These are phyloP conservation scores for Clarias fuscus DNA, from an alignment of 2,797 vertebrate species.

Conservation along the genomic window DNA sequence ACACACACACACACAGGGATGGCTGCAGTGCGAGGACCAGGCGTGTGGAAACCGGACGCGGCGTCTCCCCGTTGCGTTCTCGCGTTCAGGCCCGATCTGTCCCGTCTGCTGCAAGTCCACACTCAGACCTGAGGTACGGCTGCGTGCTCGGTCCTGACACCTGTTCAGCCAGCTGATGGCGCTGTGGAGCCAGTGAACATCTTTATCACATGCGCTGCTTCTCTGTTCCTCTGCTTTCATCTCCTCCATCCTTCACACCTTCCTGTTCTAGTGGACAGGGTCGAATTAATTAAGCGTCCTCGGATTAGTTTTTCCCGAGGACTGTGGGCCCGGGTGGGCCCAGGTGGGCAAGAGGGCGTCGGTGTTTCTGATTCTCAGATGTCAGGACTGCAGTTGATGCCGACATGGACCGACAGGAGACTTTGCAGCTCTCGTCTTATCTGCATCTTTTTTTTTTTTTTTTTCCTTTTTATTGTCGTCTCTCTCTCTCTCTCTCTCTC, in stretches of 20 bases:
- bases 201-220: slow-evolving; percentile 28
- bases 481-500: slow-evolving; percentile 30
- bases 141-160: slow-evolving; percentile 34
- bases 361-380: not conserved
- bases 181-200: slow-evolving; percentile 74
- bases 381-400: not conserved
- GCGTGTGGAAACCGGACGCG: slow-evolving; percentile 87
- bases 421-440: slow-evolving; percentile 37
- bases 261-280: not conserved
- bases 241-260: not conserved
- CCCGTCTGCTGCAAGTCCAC: slow-evolving; percentile 84
- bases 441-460: not conserved
- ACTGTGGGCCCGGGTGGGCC: not conserved
- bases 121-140: slow-evolving; percentile 84
- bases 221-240: slow-evolving; percentile 4
- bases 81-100: slow-evolving; percentile 88
- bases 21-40: slow-evolving; percentile 93
- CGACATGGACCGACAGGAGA: not conserved
- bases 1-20: slow-evolving; percentile 74
- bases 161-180: slow-evolving; percentile 76
- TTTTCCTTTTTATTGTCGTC: slow-evolving; percentile 49
- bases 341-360: not conserved
- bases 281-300: not conserved
- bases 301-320: not conserved
- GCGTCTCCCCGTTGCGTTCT: slow-evolving; percentile 86